A percentile compares a stretch with the other conserved stretches of the same genome.
These are phyloP conservation scores for Lochmaea crataegi DNA, from an alignment of 2,888 invertebrate species.

Conservation along the genomic window DNA sequence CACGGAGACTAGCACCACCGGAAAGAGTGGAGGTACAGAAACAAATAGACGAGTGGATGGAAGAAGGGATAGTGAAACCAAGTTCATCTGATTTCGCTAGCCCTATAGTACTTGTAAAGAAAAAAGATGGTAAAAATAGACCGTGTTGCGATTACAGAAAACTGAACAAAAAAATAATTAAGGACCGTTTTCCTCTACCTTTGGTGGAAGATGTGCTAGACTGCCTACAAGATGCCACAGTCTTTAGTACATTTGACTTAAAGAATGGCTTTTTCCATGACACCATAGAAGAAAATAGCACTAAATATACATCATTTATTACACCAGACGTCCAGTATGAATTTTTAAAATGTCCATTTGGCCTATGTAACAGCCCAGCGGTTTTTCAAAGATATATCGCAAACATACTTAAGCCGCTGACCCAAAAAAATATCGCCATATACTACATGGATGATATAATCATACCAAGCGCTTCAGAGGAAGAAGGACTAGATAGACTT, in stretches of 20 bases:
- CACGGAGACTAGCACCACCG: neutral
- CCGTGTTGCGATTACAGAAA: constrained; percentile 40
- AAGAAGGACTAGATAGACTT: constrained; percentile 46
- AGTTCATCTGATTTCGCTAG: constrained; percentile 47
- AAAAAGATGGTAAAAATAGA: constrained; percentile 37
- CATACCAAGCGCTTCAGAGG: constrained; percentile 26
- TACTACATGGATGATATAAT: constrained; percentile 41
- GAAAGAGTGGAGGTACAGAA: neutral
- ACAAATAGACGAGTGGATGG: neutral
- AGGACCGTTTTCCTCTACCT: constrained; percentile 55
- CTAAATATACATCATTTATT: constrained; percentile 60
- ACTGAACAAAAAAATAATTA: constrained; percentile 40
- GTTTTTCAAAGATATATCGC: constrained; percentile 31
- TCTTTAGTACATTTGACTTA: constrained; percentile 47
- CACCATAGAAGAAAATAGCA: constrained; percentile 45
- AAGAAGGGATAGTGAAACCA: constrained; percentile 42
- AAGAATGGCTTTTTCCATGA: constrained; percentile 56
- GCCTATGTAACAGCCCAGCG: constrained; percentile 49
- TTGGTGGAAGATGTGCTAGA: constrained; percentile 60
- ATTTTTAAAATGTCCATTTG: constrained; percentile 61
- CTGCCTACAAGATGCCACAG: constrained; percentile 30
- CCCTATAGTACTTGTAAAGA: constrained; percentile 35
- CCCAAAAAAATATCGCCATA: constrained; percentile 15
- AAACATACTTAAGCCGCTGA: constrained; percentile 24
- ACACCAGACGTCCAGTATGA: constrained; percentile 60